These are phyloP conservation scores for Sylvietta virens DNA, from an alignment of 2,113 vertebrate genomes.

Conservation along the genomic window DNA sequence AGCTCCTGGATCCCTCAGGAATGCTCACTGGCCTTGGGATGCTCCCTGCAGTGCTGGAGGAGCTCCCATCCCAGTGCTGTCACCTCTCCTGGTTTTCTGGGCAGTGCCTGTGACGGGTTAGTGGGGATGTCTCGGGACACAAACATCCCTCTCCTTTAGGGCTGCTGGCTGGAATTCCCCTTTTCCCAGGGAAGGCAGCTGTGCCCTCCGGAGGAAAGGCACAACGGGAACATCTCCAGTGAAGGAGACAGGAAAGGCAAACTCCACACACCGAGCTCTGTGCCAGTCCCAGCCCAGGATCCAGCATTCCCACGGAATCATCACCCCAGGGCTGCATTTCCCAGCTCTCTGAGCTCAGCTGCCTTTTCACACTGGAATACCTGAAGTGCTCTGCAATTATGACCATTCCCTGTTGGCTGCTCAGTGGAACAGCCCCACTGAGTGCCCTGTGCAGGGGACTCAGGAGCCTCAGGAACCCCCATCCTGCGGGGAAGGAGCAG, in stretches of 20 bases:
- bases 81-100: accelerated
- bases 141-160: background rate
- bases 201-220: background rate
- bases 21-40: background rate
- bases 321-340: background rate
- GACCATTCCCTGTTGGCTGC: background rate
- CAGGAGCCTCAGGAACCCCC: background rate
- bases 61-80: background rate
- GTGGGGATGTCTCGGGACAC: background rate
- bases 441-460: background rate
- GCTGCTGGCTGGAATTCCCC: background rate
- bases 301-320: background rate
- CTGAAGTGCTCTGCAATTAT: background rate
- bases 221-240: background rate
- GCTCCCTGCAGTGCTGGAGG: background rate
- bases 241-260: background rate
- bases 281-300: background rate
- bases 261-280: accelerated
- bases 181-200: background rate
- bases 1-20: background rate
- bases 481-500: background rate
- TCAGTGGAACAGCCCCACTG: background rate
- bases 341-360: background rate
- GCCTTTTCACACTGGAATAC: background rate
- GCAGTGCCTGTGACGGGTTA: background rate